Base-by-base conservation (phyloP, 2,797 vertebrate genomes). In the Siniperca scherzeri region DNA sequence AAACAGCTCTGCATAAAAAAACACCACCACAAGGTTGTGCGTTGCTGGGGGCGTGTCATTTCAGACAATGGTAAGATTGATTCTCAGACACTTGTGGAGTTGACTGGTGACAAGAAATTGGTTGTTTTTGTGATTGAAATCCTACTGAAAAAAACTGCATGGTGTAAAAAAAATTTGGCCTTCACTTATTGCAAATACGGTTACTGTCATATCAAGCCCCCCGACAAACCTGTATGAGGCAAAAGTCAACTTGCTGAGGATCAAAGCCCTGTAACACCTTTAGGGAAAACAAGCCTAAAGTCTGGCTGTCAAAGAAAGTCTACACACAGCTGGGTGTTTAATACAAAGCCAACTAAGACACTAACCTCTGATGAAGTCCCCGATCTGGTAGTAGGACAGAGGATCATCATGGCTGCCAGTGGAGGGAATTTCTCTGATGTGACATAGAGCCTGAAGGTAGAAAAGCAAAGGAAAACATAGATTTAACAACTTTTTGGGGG, bases 381-480 rank as follows among this genome's bases (percentile, higher is more conserved):
- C 97, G 10, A 95, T 93, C 90, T 99, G 99, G 82, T 97, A 99
- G 80, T 99, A 99, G 1, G 98, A 99, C 59, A 99, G 94, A 74
- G 98, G 98, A 89, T 99, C 98, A 19, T 99, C 98, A 1, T 99
- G 98, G 93, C 95, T 99, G 90, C 98, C 97, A 44, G 97, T 96
- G 38, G 98, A 96, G 85, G 99, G 98, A 72, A 99, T 97, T 88
- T 99, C 98, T 96, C 96, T 95, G 85, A 99, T 59, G 19, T 99
- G 98, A 94, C 99, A 99, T 4, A 99, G 95, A 82, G 97, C 98
- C 99, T 96, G 68, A 59, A n/a, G 22, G 65, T 36, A 61, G 42
- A 79, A 66, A 81, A 38, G 10, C 0, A 59, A 74, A 59, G 12
- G 10, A 14, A 61, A 19, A 59, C 17, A 42, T 0, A 21, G 50